Evolutionary conservation across 2,113 vertebrate species (phyloP), one percentile per base, ranked within the genome.

Genomic region (Xenopus borealis): DNA sequence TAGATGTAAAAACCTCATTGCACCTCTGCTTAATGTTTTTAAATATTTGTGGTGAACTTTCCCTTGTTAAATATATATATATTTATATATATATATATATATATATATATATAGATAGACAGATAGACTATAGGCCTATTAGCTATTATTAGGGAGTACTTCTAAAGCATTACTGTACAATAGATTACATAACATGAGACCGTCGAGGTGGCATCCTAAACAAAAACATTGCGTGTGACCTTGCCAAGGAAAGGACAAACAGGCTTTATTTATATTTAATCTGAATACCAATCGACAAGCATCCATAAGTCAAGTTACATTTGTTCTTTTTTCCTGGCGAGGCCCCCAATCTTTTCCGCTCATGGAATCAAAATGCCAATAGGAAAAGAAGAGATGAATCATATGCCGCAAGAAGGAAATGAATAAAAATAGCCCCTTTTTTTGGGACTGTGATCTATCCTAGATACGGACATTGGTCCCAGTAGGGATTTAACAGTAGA

Each of bases 311-410:
- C 45, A 5, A 12, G 27, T 44, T 18, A 27, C 62, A 57, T 69
- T 75, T 76, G 67, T 75, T 75, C 72, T 65, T 76, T 53, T 50
- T 62, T 50, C 12, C 58, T 62, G 57, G 44, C 7, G 57, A 19
- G 67, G 53, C 72, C 72, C 47, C 72, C 72, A 55, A 68, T 50
- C 46, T 76, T 59, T 76, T 76, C 73, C 73, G 47, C 66, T 50
- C 17, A 17, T 47, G 53, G 57, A 59, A 62, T 52, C 20, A 75
- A 59, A 18, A 62, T 33, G 12, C 40, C 59, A 67, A 20, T 47
- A 62, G 46, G n/a, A 23, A 45, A 40, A 76, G 58, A 62, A 62
- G 63, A 66, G 46, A 19, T 46, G 17, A 14, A 14, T 23, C 45
- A 50, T 62, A n/a, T 47, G 69, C 66, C 30, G 50, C 19, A 52